phyloP scores from a whole-genome alignment of 1,140 invertebrate species.

The Bombus pascuorum region DNA sequence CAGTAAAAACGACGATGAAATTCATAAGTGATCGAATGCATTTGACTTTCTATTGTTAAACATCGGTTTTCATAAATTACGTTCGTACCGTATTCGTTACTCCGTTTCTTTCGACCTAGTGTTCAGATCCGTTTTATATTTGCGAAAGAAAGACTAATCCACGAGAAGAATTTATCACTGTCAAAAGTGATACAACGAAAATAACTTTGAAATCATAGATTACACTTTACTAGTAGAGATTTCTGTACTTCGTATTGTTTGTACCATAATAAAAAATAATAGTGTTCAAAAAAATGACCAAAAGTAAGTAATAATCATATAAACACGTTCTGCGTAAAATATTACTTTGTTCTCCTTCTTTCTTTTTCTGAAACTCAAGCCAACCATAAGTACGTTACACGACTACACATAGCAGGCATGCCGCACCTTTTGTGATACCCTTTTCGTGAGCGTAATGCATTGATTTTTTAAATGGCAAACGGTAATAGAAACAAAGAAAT shows the following conservation, averaged over 20 bases:
- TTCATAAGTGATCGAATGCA: not conserved
- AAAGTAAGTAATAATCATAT: not conserved
- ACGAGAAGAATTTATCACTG: not conserved
- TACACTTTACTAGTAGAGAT: not conserved
- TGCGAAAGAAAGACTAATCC: not conserved
- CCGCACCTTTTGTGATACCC: not conserved
- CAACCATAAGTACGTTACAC: not conserved
- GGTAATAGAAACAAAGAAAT: not conserved
- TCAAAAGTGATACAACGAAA: not conserved
- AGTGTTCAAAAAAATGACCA: conserved; percentile 25
- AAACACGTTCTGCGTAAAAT: not conserved
- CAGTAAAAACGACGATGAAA: not conserved
- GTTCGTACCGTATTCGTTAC: not conserved
- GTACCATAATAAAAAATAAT: not conserved
- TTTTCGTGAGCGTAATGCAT: not conserved
- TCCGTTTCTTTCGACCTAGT: not conserved
- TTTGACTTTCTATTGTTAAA: not conserved
- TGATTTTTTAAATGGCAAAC: not conserved
- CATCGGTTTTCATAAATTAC: not conserved
- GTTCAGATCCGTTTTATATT: not conserved
- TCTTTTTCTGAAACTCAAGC: not conserved
- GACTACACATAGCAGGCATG: not conserved
- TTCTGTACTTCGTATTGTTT: not conserved
- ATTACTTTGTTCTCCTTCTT: not conserved
- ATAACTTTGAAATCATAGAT: not conserved